phyloP scores from a whole-genome alignment of 2,888 invertebrate genomes.

The Cheilosia urbana region DNA sequence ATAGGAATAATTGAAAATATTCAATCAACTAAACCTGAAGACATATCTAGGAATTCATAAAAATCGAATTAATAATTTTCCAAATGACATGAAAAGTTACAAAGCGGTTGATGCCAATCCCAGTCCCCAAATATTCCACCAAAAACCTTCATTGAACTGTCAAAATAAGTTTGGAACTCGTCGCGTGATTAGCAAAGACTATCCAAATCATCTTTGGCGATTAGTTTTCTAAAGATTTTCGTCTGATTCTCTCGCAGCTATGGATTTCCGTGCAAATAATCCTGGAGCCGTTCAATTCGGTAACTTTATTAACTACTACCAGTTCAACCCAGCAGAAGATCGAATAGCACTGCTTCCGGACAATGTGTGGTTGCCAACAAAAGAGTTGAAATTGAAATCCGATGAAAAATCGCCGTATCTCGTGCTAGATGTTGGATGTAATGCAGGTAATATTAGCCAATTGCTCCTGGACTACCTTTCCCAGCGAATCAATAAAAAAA shows the following conservation, averaged over 20 bases:
- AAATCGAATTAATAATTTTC: too few relatives aligned
- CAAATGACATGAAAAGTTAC: too few relatives aligned
- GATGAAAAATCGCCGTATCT: conserved; percentile 81
- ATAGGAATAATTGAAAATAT: too few relatives aligned
- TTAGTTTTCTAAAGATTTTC: too few relatives aligned
- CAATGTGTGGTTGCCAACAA: conserved; percentile 83
- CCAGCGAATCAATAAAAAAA: conserved; percentile 55
- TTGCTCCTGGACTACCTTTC: conserved; percentile 85
- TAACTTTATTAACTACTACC: conserved; percentile 95
- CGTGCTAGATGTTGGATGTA: conserved; percentile 87
- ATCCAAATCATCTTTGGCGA: too few relatives aligned
- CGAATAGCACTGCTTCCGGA: conserved; percentile 87
- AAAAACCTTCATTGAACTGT: too few relatives aligned
- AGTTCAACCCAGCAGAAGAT: conserved; percentile 89
- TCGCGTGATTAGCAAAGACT: too few relatives aligned
- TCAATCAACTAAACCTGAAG: too few relatives aligned
- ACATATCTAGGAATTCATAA: too few relatives aligned
- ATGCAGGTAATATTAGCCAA: conserved; percentile 90
- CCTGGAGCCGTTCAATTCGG: conserved; percentile 92
- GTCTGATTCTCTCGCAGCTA: conserved; percentile 34
- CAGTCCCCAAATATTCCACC: too few relatives aligned
- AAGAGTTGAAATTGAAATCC: background rate
- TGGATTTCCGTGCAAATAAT: conserved; percentile 84
- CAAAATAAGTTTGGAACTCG: too few relatives aligned
- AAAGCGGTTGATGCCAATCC: too few relatives aligned